Evolutionary conservation across 2,797 vertebrate genomes (phyloP).

Genomic region (Enteromius radiatus): DNA sequence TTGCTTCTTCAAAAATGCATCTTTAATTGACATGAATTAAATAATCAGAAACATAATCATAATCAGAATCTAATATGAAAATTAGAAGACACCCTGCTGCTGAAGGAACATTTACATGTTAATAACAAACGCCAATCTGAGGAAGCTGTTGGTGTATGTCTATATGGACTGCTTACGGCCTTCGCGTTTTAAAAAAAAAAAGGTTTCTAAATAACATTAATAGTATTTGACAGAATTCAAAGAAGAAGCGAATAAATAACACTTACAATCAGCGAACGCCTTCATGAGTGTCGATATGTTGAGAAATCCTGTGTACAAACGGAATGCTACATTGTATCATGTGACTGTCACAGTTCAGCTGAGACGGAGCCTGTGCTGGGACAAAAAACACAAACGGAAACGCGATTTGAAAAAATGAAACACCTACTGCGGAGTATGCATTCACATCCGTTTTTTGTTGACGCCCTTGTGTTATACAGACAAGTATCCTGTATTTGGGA

Average conservation of each 20-base stretch:
- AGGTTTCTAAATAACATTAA: background rate
- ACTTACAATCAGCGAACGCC: background rate
- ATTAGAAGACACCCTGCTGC: background rate
- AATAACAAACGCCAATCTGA: background rate
- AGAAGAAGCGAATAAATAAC: background rate
- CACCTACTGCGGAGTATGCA: background rate
- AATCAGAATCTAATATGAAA: background rate
- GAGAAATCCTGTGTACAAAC: background rate
- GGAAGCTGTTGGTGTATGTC: background rate
- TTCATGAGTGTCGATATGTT: background rate
- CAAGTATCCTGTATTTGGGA: background rate
- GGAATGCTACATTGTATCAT: constrained; percentile 68
- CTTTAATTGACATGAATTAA: background rate
- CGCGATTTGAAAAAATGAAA: constrained; percentile 16
- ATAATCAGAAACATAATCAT: background rate
- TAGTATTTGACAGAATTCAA: background rate
- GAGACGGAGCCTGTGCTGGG: constrained; percentile 66
- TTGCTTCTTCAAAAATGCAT: background rate
- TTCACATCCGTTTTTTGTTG: background rate
- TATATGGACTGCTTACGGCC: background rate
- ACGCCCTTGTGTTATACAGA: background rate
- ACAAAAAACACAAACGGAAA: constrained; percentile 51
- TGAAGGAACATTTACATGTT: background rate
- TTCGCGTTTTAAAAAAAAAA: background rate
- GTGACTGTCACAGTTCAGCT: constrained; percentile 69